A percentile compares a stretch with the other conserved stretches of the same genome.
Conservation (phyloP, 2,797 vertebrate species). For the Falco novaeseelandiae region DNA sequence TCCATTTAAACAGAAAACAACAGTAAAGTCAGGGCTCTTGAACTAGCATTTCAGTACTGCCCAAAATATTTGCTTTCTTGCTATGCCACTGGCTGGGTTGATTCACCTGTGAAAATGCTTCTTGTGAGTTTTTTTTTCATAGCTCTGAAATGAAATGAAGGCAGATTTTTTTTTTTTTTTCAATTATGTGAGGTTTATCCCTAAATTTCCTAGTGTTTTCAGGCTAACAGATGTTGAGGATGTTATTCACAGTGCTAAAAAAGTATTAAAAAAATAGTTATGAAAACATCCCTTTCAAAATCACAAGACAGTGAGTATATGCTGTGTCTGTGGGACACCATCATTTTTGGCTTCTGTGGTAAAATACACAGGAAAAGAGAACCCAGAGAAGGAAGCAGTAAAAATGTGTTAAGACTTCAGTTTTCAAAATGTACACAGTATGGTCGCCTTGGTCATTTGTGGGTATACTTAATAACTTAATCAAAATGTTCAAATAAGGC, state of each 20-base stretch:
- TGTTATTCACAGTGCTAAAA: background rate
- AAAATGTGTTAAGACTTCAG: background rate
- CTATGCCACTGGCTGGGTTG: background rate
- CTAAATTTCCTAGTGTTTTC: background rate
- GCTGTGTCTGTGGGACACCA: background rate
- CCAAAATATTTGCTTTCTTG: background rate
- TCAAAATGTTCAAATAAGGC: background rate
- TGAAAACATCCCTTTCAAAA: background rate
- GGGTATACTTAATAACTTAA: background rate
- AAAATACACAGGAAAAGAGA: background rate
- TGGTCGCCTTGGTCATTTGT: background rate
- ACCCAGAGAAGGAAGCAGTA: background rate
- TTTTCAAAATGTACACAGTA: background rate
- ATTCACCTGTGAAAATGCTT: background rate
- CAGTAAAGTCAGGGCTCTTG: background rate
- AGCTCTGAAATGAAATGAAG: background rate
- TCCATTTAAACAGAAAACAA: background rate
- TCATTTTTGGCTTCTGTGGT: background rate
- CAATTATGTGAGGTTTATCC: background rate
- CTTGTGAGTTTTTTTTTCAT: background rate
- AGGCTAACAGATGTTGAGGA: background rate
- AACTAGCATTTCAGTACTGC: background rate
- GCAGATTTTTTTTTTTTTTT: background rate
- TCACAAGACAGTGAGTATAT: background rate
- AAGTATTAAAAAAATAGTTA: background rate